Conservation (phyloP, 2,113 vertebrate species). For the Nesoenas mayeri region DNA sequence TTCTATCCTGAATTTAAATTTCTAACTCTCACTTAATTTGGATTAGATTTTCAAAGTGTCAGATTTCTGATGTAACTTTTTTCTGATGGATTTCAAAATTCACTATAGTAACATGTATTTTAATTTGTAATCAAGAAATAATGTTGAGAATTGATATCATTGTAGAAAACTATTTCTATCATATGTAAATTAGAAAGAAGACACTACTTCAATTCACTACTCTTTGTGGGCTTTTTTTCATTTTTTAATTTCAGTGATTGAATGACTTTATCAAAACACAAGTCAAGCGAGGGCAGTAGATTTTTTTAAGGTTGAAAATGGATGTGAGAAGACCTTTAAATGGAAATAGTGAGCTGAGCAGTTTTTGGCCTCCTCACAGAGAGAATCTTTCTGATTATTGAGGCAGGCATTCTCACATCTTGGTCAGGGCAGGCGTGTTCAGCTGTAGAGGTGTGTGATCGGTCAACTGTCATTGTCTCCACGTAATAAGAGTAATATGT, state of each 20-base stretch:
- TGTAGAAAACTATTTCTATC: neutral
- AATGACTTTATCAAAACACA: neutral
- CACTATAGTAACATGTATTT: neutral
- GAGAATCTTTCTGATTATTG: neutral
- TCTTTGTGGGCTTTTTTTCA: neutral
- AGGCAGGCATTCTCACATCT: neutral
- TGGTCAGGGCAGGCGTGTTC: neutral
- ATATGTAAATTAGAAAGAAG: neutral
- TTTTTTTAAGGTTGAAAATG: neutral
- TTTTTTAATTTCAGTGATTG: neutral
- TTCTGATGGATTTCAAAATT: neutral
- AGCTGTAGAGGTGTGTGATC: neutral
- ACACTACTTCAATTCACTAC: neutral
- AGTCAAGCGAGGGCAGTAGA: neutral
- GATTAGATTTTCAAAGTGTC: neutral
- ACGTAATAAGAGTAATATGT: neutral
- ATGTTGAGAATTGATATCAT: neutral
- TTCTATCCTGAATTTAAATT: neutral
- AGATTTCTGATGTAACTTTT: neutral
- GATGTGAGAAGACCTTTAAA: neutral
- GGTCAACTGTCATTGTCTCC: neutral
- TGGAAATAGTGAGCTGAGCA: neutral
- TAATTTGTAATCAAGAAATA: conserved; percentile 3
- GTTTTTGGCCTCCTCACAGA: neutral
- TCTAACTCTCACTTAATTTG: neutral